Conservation (phyloP, 1,140 invertebrate genomes). For the Bicyclus anynana region DNA sequence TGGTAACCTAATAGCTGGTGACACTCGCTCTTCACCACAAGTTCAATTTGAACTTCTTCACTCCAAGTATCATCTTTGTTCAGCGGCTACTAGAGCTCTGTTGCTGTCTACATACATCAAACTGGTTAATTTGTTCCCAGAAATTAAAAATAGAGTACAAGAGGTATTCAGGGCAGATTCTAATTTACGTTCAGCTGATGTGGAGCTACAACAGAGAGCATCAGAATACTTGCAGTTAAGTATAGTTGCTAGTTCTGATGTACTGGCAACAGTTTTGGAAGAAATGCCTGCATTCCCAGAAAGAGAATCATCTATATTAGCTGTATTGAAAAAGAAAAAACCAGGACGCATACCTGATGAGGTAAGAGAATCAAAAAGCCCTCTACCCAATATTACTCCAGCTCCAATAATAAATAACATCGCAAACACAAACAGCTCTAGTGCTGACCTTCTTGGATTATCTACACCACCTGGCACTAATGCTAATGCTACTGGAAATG, state of each 20-base stretch:
- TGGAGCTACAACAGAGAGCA: slow-evolving; percentile 98
- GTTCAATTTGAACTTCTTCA: slow-evolving; percentile 98
- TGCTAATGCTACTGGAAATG: slow-evolving; percentile 81
- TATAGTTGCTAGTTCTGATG: slow-evolving; percentile 97
- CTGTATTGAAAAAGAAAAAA: slow-evolving; percentile 99
- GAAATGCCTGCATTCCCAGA: slow-evolving; percentile 99
- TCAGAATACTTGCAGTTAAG: slow-evolving; percentile 98
- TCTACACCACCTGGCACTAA: slow-evolving; percentile 88
- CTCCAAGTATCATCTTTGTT: slow-evolving; percentile 99
- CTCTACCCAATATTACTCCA: slow-evolving; percentile 79
- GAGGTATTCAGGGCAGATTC: slow-evolving; percentile 97
- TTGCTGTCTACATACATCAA: slow-evolving; percentile 99
- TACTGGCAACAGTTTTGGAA: slow-evolving; percentile 98
- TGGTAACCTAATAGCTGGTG: slow-evolving; percentile 99
- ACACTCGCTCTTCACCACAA: slow-evolving; percentile 95
- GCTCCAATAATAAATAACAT: slow-evolving; percentile 77
- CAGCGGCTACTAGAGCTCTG: slow-evolving; percentile 95
- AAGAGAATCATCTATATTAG: slow-evolving; percentile 97
- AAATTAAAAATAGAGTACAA: slow-evolving; percentile 98
- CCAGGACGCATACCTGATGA: slow-evolving; percentile 93
- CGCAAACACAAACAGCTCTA: slow-evolving; percentile 80
- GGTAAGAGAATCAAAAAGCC: slow-evolving; percentile 88
- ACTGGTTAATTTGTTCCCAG: slow-evolving; percentile 99
- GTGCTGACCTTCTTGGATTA: slow-evolving; percentile 90
- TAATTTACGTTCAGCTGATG: slow-evolving; percentile 97